Evolutionary conservation across 2,888 invertebrate genomes (phyloP), one percentile per base, ranked within the genome.

Genomic region (Philereme vetulata): DNA sequence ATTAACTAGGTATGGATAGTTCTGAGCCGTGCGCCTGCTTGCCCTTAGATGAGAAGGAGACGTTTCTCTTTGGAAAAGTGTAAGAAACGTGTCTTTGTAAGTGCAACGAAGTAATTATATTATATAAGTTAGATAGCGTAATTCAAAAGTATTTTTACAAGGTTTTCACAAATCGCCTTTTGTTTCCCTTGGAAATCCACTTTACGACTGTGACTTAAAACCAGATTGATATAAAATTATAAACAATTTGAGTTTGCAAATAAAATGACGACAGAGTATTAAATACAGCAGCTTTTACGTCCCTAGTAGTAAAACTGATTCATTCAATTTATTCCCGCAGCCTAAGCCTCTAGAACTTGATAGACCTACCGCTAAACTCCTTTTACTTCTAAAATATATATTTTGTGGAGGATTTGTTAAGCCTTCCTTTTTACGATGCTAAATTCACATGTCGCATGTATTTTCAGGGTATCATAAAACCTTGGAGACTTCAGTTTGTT

Each of bases 361-460:
- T 33, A 45, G 42, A 44, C 56, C 50, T 32, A 45, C 33, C 33
- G 44, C 44, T 36, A 44, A 56, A 49, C 38, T 34, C 5, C 11
- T n/a, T 42, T 44, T 42, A 46, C 51, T 42, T 57, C 40, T 47
- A 51, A 43, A 51, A 51, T 51, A 58, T n/a, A 35, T 58, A 58
- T 58, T 52, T 50, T 49, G 38, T 45, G 33, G 5, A 32, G 46
- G 51, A 42, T 51, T 51, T 56, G 50, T 45, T 51, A 56, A 51
- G 45, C 38, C 46, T 21, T 49, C 4, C 40, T 56, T 60, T 62
- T 64, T 60, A 62, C 62, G 64, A 64, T 53, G 50, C 51, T 43
- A 60, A 62, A 64, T 62, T 66, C 57, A 62, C 62, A 64, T 60
- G 57, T 60, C 55, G 48, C 62, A 47, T 38, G 40, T 57, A 56